phyloP scores from a whole-genome alignment of 92 coral and sea anemone species.

The Pocillopora meandrina region DNA sequence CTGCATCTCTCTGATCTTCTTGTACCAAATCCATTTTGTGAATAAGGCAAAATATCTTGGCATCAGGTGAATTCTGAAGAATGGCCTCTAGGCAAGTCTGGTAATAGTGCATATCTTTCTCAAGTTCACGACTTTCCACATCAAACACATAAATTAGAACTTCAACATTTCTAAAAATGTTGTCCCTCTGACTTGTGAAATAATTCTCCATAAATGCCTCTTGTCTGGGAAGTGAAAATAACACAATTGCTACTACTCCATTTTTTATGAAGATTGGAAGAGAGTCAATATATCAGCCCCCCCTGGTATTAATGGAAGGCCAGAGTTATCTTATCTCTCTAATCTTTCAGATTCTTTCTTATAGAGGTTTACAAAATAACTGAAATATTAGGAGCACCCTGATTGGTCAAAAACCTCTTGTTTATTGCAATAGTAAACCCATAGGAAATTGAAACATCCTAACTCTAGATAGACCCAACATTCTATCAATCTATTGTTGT shows the following conservation, averaged over 20 bases:
- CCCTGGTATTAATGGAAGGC: too few species aligned
- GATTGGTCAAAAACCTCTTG: too few species aligned
- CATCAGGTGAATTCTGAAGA: constrained; percentile 97
- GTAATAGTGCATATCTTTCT: constrained; percentile 98
- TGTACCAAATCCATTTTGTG: constrained; percentile 99
- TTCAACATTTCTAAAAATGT: constrained; percentile 96
- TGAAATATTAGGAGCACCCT: too few species aligned
- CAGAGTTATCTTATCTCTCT: too few species aligned
- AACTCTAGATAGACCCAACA: too few species aligned
- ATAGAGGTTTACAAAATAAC: too few species aligned
- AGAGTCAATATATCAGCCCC: neutral
- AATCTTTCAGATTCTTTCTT: too few species aligned
- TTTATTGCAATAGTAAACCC: too few species aligned
- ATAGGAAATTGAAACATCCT: too few species aligned
- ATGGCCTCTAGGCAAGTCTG: constrained; percentile 98
- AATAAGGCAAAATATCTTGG: constrained; percentile 96
- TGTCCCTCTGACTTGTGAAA: constrained; percentile 98
- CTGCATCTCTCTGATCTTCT: constrained; percentile 95
- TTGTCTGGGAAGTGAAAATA: constrained; percentile 59
- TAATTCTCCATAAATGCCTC: constrained; percentile 99
- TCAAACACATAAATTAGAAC: constrained; percentile 97
- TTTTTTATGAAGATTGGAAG: neutral
- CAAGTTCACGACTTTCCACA: constrained; percentile 97
- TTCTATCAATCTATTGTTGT: neutral
- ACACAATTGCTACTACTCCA: neutral